Evolutionary conservation across 2,797 vertebrate genomes (phyloP), one percentile per base, ranked within the genome.

Genomic region (Bovichtus diacanthus): DNA sequence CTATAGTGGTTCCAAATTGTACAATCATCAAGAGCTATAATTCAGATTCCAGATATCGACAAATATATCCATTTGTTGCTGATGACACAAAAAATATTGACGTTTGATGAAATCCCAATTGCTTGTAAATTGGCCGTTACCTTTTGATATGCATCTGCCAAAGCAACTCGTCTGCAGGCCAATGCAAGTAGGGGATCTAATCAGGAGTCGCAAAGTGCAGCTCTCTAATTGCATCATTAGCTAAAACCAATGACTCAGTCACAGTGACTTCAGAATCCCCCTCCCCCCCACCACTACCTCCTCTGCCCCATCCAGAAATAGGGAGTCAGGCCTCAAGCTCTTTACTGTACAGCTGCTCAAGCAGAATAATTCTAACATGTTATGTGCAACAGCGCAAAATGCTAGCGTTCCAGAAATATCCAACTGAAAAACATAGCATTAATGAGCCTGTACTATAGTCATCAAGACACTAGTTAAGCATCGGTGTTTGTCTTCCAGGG

Each of bases 171-270:
- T 83, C 75, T 84, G 76, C 64, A 60, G 81, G 81, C 85, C 87
- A 72, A 47, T 36, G 49, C 53, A 23, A 82, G 81, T 46, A 61
- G 72, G 74, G 83, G 88, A 88, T 90, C 80, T 90, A 91, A 94
- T 94, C 92, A 93, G 85, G 83, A 83, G 86, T 93, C 88, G 88
- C 85, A 91, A 91, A 91, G 87, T 88, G 86, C 88, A 92, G 82
- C 83, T 76, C 70, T 90, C 88, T 94, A 94, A 94, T 93, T 95
- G 91, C 90, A 94, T 94, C 91, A 93, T 94, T 93, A 94, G 91
- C 92, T 89, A 92, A 93, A n/a, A 92, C 88, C 91, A 93, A 90
- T 95, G 93, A 94, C 84, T 95, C 93, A 94, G 92, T 92, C 80
- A 84, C 83, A 84, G 80, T 80, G 90, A 90, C 87, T 89, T 88